These are phyloP conservation scores for Dicyrtoma fusca DNA, from an alignment of 2,888 invertebrate species.

Conservation along the genomic window DNA sequence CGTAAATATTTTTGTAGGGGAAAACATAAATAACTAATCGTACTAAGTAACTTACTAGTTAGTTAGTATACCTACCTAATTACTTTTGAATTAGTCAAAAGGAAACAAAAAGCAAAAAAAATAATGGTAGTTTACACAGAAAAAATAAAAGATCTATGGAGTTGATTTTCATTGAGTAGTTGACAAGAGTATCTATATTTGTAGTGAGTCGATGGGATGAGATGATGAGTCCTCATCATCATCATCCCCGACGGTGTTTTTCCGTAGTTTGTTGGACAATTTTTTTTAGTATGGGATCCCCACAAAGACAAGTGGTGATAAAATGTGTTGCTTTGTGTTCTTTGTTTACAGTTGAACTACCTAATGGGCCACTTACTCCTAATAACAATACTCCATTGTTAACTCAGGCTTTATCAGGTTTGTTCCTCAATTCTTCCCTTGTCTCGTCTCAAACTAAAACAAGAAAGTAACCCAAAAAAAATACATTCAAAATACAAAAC, in stretches of 20 bases:
- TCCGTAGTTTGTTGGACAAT: neutral
- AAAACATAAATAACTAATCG: no score
- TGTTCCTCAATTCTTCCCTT: conserved; percentile 58
- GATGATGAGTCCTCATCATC: neutral
- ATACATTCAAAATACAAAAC: no score
- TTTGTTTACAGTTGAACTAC: conserved; percentile 87
- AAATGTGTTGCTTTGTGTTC: conserved; percentile 59
- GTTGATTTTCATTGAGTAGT: conserved; percentile 14
- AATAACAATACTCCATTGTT: conserved; percentile 94
- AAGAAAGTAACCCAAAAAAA: no score
- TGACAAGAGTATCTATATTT: neutral
- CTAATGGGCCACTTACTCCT: conserved; percentile 93
- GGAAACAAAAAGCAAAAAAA: neutral
- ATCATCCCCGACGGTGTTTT: neutral
- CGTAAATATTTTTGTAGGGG: no score
- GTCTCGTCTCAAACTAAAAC: neutral
- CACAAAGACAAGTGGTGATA: conserved; percentile 34
- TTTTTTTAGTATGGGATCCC: conserved; percentile 28
- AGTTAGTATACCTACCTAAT: no score
- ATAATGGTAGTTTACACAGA: neutral
- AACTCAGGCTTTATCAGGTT: conserved; percentile 95
- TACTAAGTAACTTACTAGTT: no score
- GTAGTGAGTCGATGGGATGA: conserved; percentile 1
- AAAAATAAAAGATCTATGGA: neutral
- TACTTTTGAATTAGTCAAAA: neutral